phyloP scores from a whole-genome alignment of 2,113 vertebrate species.

The Indicator maculatus region DNA sequence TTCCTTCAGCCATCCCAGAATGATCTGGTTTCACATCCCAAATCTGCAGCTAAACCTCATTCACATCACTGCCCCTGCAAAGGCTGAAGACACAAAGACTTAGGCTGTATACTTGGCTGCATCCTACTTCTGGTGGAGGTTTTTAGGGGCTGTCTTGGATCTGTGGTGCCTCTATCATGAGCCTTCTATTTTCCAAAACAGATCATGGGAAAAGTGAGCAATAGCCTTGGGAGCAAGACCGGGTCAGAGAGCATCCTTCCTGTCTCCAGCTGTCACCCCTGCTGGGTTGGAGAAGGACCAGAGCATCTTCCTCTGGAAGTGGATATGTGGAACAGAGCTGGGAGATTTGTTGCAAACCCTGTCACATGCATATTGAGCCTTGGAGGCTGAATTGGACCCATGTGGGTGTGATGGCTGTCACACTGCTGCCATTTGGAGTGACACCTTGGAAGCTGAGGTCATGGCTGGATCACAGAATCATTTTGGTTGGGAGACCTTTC shows the following conservation, averaged over 20 bases:
- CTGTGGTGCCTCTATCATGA: neutral
- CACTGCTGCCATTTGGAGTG: neutral
- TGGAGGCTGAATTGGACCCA: neutral
- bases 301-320: neutral
- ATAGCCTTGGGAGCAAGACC: accelerated
- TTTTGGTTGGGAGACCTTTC: too few relatives aligned
- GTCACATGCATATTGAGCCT: accelerated
- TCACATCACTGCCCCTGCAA: neutral
- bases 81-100: neutral
- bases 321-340: neutral
- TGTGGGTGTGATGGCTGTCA: accelerated
- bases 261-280: accelerated
- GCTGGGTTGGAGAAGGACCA: neutral
- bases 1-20: neutral
- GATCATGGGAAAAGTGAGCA: accelerated
- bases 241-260: neutral
- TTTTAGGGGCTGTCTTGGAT: accelerated
- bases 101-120: neutral
- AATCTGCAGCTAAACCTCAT: neutral
- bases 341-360: neutral
- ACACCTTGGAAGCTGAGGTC: neutral
- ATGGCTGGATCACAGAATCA: neutral
- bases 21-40: neutral
- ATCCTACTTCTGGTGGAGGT: neutral
- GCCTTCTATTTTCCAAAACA: neutral